Evolutionary conservation across 2,888 invertebrate species (phyloP), one percentile per base, ranked within the genome.

Genomic region (Auanema sp.): DNA sequence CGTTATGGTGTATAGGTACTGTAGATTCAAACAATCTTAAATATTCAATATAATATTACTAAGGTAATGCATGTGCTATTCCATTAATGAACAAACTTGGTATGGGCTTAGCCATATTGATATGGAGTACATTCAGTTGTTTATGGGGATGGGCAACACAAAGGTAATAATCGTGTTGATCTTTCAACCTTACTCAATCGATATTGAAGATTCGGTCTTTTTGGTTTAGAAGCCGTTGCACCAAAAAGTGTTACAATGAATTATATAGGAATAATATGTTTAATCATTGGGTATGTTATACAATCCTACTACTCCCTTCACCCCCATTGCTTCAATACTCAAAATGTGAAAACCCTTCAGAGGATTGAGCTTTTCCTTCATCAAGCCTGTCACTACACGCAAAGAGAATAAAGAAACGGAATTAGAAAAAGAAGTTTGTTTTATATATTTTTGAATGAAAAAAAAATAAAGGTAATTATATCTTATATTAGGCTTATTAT

Each of bases 11-110:
- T 60, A 83, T 84, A 58, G 86, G 86, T 85, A 18, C n/a, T 5
- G 51, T 51, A 11, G 11, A 51, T 11, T 51, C 10, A 12, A 10
- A 51, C 12, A 11, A 51, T 51, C 18, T 10, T 11, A 12, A 51
- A 51, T 51, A 51, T 51, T 14, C 10, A 14, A 12, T 12, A 14
- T 51, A 14, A 11, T 14, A 51, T 14, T 14, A 51, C 11, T 18
- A 23, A 84, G 86, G 85, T n/a, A 86, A 86, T 73, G 71, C 85
- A 18, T 84, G 82, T 72, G 84, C 85, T 1, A 84, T 86, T 11
- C 83, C 85, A 1, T 85, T 87, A 60, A 83, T 87, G 65, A 84
- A 85, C 74, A 82, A 83, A 6, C 83, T 87, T 49, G 87, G 87
- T 21, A 77, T 87, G 73, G 78, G 71, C 2, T 75, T 86, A 33